A percentile compares a stretch with the other conserved stretches of the same genome.
These are phyloP conservation scores for Alca torda DNA, from an alignment of 2,797 vertebrate genomes.

Conservation along the genomic window DNA sequence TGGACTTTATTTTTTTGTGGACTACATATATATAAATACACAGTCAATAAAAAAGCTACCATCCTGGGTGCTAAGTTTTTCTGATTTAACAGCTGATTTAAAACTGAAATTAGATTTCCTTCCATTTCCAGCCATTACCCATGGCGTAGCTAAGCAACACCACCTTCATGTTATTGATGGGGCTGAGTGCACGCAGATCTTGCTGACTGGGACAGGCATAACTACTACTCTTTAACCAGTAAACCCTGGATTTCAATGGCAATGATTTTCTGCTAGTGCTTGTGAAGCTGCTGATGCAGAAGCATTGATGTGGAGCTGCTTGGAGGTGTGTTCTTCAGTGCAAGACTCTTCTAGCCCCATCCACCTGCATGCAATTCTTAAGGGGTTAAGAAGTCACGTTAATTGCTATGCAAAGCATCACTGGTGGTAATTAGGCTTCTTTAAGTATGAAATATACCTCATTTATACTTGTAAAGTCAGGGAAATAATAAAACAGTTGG, in stretches of 20 bases:
- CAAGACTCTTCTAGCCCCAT: neutral
- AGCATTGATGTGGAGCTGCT: neutral
- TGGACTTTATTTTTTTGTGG: neutral
- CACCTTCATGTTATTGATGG: neutral
- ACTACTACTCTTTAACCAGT: neutral
- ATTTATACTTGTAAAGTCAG: neutral
- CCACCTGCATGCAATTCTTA: neutral
- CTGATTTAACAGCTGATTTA: neutral
- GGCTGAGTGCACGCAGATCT: neutral
- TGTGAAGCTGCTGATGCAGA: neutral
- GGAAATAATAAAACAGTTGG: neutral
- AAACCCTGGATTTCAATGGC: neutral
- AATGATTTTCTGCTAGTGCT: neutral
- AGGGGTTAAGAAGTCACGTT: neutral
- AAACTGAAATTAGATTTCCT: slow-evolving; percentile 14
- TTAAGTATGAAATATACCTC: neutral
- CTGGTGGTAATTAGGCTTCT: neutral
- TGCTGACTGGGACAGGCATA: neutral
- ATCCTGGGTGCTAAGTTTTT: neutral
- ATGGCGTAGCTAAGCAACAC: neutral
- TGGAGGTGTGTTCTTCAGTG: neutral
- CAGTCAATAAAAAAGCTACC: neutral
- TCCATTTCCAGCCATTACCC: neutral
- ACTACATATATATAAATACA: neutral
- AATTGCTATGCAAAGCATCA: neutral